Base-by-base conservation (phyloP, 2,888 invertebrate genomes). In the Trissolcus japonicus region DNA sequence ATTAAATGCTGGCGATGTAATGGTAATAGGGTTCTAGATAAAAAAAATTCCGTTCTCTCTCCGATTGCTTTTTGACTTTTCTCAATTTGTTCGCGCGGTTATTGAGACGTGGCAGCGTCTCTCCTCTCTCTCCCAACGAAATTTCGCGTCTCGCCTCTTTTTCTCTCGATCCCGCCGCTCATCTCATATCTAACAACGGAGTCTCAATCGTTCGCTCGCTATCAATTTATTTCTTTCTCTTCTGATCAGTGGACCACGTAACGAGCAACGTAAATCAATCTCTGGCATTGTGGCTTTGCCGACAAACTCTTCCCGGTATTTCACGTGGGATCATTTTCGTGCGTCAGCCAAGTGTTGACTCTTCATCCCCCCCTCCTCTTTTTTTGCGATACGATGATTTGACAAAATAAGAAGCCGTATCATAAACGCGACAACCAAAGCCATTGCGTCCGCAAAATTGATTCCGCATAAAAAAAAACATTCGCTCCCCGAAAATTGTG, bases 251-350 rank as follows among this genome's bases (percentile, higher is more conserved):
- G 86, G 85, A 88, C 86, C 88, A 88, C 87, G 88, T 89, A 89
- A 89, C 88, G 88, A 89, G 88, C 85, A 87, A 87, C 88, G 88
- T 89, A 88, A 88, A 88, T 88, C 89, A 88, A 88, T 88, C 88
- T 86, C 81, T 83, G 84, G 86, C 86, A 87, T 87, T 86, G 86
- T 86, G 86, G 86, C 84, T 86, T 86, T 84, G 82, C 74, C 80
- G 78, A 73, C 80, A 72, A 73, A 67, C 71, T 76, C 55, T 68
- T 78, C 61, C 54, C 54, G 43, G 55, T 66, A 75, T 77, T 79
- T 77, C 67, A 62, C 72, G 29, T 55, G 50, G 41, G 66, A 69
- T 71, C 66, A 11, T 51, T 60, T 59, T 76, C 66, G 57, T 60
- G 63, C 75, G 71, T 48, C 17, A 65, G 68, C 41, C 46, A 68